Base-by-base conservation (phyloP, 2,113 vertebrate genomes). In the Psittacula cyanocephala region DNA sequence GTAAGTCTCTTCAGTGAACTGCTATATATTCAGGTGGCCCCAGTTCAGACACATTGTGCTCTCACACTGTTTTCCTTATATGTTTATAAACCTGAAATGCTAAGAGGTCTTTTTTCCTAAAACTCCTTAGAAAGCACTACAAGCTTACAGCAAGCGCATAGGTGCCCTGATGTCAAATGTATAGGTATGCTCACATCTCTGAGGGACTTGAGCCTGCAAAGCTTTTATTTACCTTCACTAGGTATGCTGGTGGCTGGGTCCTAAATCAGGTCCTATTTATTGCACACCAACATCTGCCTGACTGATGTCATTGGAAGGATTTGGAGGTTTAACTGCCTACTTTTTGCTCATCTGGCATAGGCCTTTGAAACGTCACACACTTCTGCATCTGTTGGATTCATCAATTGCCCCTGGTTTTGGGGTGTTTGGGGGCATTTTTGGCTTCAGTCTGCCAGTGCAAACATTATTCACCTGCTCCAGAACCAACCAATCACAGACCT, bases 51-150 rank as follows among this genome's bases (percentile, higher is more conserved):
- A 86, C 86, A 70, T 46, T 91, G 86, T 62, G 90, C 89, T 95
- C 94, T 97, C 94, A 41, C 11, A 79, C 86, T 75, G 63, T 91
- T 81, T 71, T 47, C 71, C 86, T 78, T 94, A 70, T 88, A 78
- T 92, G 97, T 96, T 96, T 93, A 96, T 96, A 94, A 96, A 86
- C 84, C 23, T 24, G 59, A 97, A 83, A 81, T 52, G 85, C 88
- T 89, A 94, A 96, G 79, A 97, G 17, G 81, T 78, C 94, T 96
- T 96, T 89, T 78, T 82, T 86, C 84, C 83, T 24, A 5, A 37
- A 80, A 35, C 65, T 81, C 39, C 94, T 80, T 1, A 8, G 64
- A 57, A 96, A 93, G 80, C 23, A n/a, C 46, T 62, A 29, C 65
- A 49, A 17, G 82, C 82, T 95, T 19, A 1, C 20, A 22, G 9